These are phyloP conservation scores for Pemphigus obesinymphae DNA, from an alignment of 1,140 invertebrate genomes.

Conservation along the genomic window DNA sequence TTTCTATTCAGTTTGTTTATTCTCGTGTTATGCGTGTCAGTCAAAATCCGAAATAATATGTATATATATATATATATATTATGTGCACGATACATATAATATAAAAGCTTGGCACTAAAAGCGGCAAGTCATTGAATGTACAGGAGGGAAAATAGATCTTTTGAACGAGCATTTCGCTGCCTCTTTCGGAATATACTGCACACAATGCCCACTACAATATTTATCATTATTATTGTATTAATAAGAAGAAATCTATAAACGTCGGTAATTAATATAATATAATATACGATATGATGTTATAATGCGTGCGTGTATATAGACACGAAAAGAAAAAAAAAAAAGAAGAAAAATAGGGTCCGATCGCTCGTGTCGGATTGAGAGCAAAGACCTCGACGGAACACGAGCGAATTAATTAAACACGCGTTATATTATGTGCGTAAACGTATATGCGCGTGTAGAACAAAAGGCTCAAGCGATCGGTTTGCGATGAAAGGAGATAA, in stretches of 20 bases:
- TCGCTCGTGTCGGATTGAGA: neutral
- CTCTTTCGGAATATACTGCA: neutral
- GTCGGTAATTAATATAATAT: constrained; percentile 7
- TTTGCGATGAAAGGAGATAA: neutral
- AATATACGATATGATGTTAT: neutral
- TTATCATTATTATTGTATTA: neutral
- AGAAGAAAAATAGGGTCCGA: neutral
- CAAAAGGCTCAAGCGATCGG: neutral
- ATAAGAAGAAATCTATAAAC: neutral
- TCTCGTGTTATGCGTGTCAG: constrained; percentile 19
- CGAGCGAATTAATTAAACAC: constrained; percentile 22
- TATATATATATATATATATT: neutral
- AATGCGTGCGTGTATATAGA: neutral
- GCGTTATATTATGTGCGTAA: neutral
- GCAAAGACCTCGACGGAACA: neutral
- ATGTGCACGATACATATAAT: neutral
- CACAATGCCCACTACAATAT: neutral
- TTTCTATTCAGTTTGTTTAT: constrained; percentile 36
- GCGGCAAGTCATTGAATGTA: constrained; percentile 13
- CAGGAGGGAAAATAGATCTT: neutral
- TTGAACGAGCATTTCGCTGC: neutral
- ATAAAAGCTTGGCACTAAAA: constrained; percentile 17
- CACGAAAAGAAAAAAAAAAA: neutral
- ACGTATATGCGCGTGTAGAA: neutral
- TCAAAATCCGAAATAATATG: neutral